A percentile compares a stretch with the other conserved stretches of the same genome.
These are phyloP conservation scores for Pseudorhiza aurosa DNA, from an alignment of 30 jellyfish, hydroid and myxozoan species.

Conservation along the genomic window DNA sequence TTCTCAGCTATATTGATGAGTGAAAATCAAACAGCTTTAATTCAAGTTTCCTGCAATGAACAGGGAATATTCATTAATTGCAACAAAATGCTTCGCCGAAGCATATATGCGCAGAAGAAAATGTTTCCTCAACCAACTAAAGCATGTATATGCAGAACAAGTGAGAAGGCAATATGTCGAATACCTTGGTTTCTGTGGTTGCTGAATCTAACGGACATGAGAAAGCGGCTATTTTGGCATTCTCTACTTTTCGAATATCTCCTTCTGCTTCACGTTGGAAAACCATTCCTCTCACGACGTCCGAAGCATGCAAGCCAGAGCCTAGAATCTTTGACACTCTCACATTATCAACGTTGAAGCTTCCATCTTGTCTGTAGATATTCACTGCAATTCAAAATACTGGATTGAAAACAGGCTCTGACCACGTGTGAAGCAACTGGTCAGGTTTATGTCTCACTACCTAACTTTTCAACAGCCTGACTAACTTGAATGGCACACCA, in stretches of 20 bases:
- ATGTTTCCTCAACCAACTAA: background rate
- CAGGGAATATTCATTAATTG: too few species aligned
- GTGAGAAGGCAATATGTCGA: too few species aligned
- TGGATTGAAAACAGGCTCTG: too few species aligned
- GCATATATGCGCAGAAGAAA: background rate
- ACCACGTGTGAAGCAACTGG: background rate
- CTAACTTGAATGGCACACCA: background rate
- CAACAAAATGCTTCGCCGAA: background rate
- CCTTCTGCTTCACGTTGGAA: constrained; percentile 96
- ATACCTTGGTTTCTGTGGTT: constrained; percentile 98
- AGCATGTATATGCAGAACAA: too few species aligned
- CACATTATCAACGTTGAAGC: constrained; percentile 93
- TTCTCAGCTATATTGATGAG: too few species aligned
- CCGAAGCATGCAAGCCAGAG: constrained; percentile 91
- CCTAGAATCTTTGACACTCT: constrained; percentile 95
- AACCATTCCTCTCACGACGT: constrained; percentile 92
- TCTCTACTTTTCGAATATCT: constrained; percentile 74
- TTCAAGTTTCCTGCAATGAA: too few species aligned
- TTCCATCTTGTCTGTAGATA: constrained; percentile 79
- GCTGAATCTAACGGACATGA: constrained; percentile 90
- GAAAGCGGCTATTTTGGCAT: constrained; percentile 93
- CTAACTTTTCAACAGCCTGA: background rate
- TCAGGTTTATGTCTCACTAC: too few species aligned
- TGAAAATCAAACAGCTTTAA: too few species aligned
- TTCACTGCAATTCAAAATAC: constrained; percentile 7